Evolutionary conservation across 2,888 invertebrate species (phyloP), one percentile per base, ranked within the genome.

Genomic region (Embidobia sp.): DNA sequence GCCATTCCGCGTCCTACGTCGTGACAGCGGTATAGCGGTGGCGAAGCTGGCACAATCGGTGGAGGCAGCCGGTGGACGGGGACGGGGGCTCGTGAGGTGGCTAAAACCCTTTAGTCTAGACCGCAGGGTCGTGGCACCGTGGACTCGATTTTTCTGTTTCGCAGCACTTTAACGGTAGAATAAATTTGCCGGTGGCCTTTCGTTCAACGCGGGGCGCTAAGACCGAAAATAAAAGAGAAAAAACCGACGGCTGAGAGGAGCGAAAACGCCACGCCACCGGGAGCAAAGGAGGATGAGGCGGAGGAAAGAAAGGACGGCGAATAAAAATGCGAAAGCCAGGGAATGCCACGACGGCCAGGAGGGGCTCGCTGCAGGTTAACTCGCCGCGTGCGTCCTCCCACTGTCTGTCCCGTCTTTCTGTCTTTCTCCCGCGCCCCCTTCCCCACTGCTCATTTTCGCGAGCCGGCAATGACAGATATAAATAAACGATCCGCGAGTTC

Each of bases 401-500:
- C 19, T 29, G 44, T 15, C 15, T 19, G 15, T 26, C 61, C 19
- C 37, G 44, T 15, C 15, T 19, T 18, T 26, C 61, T 42, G 40
- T 40, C 46, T 35, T 11, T 51, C 29, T 26, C 15, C 16, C n/a
- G 33, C 15, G 15, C 35, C 29, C 22, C 33, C 44, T 10, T 67
- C 64, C 61, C 77, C 72, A 48, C 70, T 46, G 42, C 57, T 57
- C 61, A 44, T 64, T 63, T 49, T 57, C 66, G 72, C 78, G 79
- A 82, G 82, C 82, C 83, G 82, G 87, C 88, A 89, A 88, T 89
- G 88, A 88, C 88, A 88, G 88, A 88, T 89, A 88, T 88, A 89
- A 89, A 89, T 89, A 88, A 89, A 88, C 86, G 89, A 88, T 86
- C 84, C 82, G 66, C 80, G 80, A 81, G 83, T 82, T 81, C 76